phyloP scores from a whole-genome alignment of 2,113 vertebrate genomes.

The Albula glossodonta region DNA sequence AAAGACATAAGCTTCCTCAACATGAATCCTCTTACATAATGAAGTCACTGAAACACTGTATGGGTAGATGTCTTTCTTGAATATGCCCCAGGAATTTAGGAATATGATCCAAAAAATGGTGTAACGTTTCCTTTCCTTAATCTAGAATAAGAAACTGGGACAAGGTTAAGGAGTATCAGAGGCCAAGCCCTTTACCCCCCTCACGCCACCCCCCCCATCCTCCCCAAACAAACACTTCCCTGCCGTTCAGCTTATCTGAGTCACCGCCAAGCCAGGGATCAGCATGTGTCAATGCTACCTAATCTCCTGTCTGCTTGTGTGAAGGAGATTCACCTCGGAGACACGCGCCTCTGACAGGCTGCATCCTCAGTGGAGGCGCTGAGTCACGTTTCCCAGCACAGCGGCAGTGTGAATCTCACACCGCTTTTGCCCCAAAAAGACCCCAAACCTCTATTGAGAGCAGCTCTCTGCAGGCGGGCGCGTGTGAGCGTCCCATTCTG shows the following conservation, averaged over 20 bases:
- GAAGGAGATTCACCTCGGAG: constrained; percentile 2
- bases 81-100: background rate
- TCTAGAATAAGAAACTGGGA: background rate
- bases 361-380: background rate
- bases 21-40: background rate
- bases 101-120: background rate
- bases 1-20: too few relatives aligned
- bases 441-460: background rate
- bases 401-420: background rate
- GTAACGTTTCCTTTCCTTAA: background rate
- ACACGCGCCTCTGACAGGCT: background rate
- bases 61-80: background rate
- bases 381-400: background rate
- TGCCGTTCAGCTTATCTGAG: background rate
- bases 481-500: background rate
- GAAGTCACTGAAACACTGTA: background rate
- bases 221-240: background rate
- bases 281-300: background rate
- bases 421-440: background rate
- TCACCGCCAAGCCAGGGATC: background rate
- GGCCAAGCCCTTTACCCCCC: background rate
- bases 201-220: background rate
- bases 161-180: background rate
- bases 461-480: background rate
- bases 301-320: background rate